phyloP scores from a whole-genome alignment of 1,140 invertebrate species.

The Lucilia sericata region DNA sequence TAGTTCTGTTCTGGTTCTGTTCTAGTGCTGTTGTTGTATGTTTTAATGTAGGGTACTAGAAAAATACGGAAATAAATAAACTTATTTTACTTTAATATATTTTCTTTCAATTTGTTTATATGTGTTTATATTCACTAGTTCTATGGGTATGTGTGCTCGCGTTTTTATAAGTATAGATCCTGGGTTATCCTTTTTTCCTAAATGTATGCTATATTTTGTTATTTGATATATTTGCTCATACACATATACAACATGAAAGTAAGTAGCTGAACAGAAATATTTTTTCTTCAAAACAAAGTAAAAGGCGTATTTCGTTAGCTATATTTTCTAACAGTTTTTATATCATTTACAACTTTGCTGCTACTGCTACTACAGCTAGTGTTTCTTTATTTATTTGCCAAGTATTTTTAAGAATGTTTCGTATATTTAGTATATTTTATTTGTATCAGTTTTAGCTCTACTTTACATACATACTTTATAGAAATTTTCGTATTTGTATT shows the following conservation, averaged over 20 bases:
- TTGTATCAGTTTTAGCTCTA: background rate
- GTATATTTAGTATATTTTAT: conserved; percentile 1
- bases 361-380: background rate
- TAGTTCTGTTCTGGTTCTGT: too few species aligned
- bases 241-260: too few species aligned
- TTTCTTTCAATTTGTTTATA: too few species aligned
- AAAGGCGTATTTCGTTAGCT: background rate
- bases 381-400: conserved; percentile 34
- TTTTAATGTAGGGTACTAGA: too few species aligned
- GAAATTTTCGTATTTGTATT: background rate
- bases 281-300: background rate
- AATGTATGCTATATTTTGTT: background rate
- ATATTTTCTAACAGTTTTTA: background rate
- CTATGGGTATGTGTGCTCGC: too few species aligned
- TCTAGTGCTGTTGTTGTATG: too few species aligned
- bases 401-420: background rate
- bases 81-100: too few species aligned
- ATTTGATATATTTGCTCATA: background rate
- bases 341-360: background rate
- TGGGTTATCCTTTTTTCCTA: background rate
- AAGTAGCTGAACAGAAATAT: too few species aligned
- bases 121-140: too few species aligned
- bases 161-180: background rate
- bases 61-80: too few species aligned
- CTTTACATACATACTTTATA: conserved; percentile 1